A percentile compares a stretch with the other conserved stretches of the same genome.
These are phyloP conservation scores for Cnemophilus loriae DNA, from an alignment of 2,113 vertebrate species.

Conservation along the genomic window DNA sequence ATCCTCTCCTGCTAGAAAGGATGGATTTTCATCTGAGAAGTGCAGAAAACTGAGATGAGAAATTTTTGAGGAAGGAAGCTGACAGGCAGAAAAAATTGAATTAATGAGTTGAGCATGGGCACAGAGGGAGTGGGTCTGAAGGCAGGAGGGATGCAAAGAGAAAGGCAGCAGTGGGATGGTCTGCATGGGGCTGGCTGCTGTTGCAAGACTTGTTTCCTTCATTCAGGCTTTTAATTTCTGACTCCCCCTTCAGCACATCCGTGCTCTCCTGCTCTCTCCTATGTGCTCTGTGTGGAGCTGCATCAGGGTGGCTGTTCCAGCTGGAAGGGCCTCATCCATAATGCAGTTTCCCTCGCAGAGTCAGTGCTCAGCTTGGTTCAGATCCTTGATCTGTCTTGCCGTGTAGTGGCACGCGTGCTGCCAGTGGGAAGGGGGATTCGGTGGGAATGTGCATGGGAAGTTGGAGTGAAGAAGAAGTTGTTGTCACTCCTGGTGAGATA, in stretches of 20 bases:
- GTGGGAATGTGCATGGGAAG: neutral
- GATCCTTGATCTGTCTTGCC: neutral
- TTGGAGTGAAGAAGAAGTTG: neutral
- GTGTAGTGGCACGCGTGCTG: no score
- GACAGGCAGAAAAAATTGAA: neutral
- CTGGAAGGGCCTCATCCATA: neutral
- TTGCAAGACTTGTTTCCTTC: neutral
- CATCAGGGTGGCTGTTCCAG: neutral
- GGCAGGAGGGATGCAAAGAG: rapidly evolving
- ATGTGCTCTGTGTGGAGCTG: neutral
- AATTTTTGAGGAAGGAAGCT: neutral
- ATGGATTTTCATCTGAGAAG: neutral
- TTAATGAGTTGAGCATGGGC: neutral
- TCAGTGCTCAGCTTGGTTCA: neutral
- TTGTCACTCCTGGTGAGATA: neutral
- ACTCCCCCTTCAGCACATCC: neutral
- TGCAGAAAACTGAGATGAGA: neutral
- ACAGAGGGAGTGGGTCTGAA: neutral
- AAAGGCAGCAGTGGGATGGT: neutral
- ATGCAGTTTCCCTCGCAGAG: neutral
- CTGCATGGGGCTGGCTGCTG: rapidly evolving
- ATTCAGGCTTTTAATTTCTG: neutral
- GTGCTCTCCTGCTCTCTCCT: neutral
- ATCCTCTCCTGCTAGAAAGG: neutral
- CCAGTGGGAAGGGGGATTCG: neutral